These are phyloP conservation scores for Hippopotamyrus pictus DNA, from an alignment of 2,797 vertebrate genomes.

Conservation along the genomic window DNA sequence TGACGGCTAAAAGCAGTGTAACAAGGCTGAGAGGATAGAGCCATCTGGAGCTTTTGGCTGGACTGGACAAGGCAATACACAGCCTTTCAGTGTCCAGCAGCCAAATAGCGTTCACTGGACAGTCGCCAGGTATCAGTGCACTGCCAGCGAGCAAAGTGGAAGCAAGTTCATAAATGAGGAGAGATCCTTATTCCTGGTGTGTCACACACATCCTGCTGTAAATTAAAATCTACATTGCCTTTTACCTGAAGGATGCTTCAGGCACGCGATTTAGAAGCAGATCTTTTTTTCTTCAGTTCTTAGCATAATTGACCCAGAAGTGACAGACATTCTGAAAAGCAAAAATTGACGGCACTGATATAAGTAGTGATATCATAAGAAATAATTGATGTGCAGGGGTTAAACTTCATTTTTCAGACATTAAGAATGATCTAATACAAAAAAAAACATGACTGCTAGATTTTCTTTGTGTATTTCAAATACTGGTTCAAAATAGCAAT, in stretches of 20 bases:
- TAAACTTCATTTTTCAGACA: neutral
- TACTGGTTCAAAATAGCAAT: neutral
- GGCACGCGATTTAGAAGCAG: neutral
- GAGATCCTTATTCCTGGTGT: neutral
- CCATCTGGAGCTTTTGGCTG: conserved; percentile 53
- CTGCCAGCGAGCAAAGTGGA: conserved; percentile 3
- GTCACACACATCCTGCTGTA: neutral
- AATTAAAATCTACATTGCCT: neutral
- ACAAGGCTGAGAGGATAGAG: conserved; percentile 35
- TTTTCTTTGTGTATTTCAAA: neutral
- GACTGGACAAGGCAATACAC: conserved; percentile 31
- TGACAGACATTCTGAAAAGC: neutral
- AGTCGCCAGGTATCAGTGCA: conserved; percentile 23
- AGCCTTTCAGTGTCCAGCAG: conserved; percentile 49
- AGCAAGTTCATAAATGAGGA: neutral
- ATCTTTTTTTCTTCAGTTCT: neutral
- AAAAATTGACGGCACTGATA: neutral
- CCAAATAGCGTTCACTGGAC: conserved; percentile 30
- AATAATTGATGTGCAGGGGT: neutral
- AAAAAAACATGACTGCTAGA: neutral
- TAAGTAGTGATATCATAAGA: too few species aligned
- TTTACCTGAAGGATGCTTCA: neutral
- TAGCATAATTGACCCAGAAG: neutral
- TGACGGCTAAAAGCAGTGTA: conserved; percentile 41
- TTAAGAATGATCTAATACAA: neutral